These are phyloP conservation scores for Acipenser ruthenus DNA, from an alignment of 2,797 vertebrate species.

Conservation along the genomic window DNA sequence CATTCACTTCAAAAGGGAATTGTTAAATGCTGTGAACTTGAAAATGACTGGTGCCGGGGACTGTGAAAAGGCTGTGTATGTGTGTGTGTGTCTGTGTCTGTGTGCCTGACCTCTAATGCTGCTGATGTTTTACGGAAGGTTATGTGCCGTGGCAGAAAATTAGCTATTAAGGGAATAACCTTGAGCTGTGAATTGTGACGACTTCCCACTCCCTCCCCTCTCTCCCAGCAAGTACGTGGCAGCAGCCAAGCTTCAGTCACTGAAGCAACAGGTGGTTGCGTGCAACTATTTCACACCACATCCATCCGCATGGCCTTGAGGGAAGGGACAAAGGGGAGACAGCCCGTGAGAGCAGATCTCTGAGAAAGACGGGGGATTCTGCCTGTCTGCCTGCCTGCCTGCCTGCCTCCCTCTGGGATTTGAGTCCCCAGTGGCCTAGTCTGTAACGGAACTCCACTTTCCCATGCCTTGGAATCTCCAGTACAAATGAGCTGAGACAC, in stretches of 20 bases:
- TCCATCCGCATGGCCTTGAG: not conserved
- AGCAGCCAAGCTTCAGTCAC: not conserved
- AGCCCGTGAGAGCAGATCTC: not conserved
- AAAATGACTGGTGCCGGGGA: not conserved
- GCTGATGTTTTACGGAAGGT: not conserved
- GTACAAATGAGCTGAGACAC: not conserved
- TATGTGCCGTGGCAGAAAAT: not conserved
- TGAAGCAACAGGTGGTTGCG: not conserved
- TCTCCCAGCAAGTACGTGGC: not conserved
- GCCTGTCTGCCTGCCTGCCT: not conserved
- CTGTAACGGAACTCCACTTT: slow-evolving; percentile 1
- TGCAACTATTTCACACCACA: not conserved
- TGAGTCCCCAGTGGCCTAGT: too few relatives aligned
- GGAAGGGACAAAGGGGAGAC: not conserved
- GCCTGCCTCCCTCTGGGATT: not conserved
- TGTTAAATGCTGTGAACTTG: not conserved
- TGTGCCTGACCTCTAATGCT: not conserved
- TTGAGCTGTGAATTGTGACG: not conserved
- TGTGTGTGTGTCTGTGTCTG: not conserved
- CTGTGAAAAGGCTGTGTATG: not conserved
- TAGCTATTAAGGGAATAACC: not conserved
- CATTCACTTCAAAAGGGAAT: not conserved
- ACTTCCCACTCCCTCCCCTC: not conserved
- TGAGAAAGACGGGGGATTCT: not conserved
- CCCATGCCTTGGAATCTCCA: not conserved